Evolutionary conservation across 2,113 vertebrate genomes (phyloP).

Genomic region (Gallinago paraguaiae): DNA sequence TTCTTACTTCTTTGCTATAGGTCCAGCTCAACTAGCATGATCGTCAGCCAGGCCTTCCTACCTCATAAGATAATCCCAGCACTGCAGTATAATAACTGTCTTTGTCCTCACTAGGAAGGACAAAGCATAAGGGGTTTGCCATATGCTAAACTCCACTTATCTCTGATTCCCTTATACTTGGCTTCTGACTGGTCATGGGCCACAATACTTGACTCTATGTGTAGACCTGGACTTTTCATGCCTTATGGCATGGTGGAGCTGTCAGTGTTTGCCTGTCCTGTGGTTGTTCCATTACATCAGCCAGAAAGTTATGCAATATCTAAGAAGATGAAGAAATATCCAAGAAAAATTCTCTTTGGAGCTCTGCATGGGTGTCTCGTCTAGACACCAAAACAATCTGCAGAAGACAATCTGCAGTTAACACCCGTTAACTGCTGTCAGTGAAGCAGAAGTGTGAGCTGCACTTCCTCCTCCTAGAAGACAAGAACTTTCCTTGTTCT

Average conservation of each 20-base stretch:
- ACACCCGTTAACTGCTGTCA: background rate
- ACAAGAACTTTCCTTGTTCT: background rate
- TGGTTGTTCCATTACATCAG: background rate
- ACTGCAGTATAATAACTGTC: background rate
- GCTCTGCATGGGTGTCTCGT: background rate
- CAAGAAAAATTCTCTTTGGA: background rate
- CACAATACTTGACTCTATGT: background rate
- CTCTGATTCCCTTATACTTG: background rate
- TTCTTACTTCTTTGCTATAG: background rate
- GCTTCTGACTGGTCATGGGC: background rate
- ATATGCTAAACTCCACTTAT: background rate
- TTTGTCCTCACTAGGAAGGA: background rate
- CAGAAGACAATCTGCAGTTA: background rate
- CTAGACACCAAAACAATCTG: background rate
- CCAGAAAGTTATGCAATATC: background rate
- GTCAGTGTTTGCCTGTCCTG: background rate
- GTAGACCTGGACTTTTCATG: background rate
- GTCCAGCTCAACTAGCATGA: background rate
- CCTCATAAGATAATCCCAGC: background rate
- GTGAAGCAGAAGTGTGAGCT: background rate
- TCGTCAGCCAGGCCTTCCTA: background rate
- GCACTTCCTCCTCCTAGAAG: background rate
- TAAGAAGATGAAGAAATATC: background rate
- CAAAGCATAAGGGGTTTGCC: background rate
- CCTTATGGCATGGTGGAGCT: background rate